phyloP scores from a whole-genome alignment of 2,888 invertebrate genomes.

The Epinotia ramella region DNA sequence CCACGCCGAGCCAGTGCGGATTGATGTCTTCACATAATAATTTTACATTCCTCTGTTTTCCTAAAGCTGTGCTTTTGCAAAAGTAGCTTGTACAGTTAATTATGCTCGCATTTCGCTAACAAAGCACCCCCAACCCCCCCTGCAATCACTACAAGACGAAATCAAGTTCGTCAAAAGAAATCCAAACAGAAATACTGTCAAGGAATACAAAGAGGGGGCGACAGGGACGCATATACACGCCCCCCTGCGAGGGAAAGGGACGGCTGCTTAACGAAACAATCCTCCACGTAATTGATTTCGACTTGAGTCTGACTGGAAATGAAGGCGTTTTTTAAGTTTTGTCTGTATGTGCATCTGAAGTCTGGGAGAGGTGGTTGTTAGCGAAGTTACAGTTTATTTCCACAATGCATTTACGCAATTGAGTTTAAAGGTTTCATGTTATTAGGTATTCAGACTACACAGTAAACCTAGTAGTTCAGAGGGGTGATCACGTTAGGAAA shows the following conservation, averaged over 20 bases:
- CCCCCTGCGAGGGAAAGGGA: constrained; percentile 51
- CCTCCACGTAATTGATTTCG: constrained; percentile 83
- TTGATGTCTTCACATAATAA: too few species aligned
- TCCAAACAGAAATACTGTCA: constrained; percentile 66
- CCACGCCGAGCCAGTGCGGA: too few species aligned
- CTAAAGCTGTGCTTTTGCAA: not conserved
- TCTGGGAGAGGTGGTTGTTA: constrained; percentile 6
- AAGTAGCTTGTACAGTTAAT: not conserved
- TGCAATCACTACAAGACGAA: constrained; percentile 59
- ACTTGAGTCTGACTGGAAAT: constrained; percentile 77
- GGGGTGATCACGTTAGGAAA: too few species aligned
- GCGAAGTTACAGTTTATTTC: not conserved
- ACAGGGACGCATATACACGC: constrained; percentile 39
- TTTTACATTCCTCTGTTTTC: not conserved
- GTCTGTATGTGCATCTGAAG: constrained; percentile 13
- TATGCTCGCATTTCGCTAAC: constrained; percentile 6
- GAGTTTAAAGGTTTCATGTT: too few species aligned
- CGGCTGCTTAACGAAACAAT: constrained; percentile 83
- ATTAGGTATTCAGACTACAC: too few species aligned
- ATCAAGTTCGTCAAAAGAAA: constrained; percentile 82
- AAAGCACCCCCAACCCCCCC: constrained; percentile 33
- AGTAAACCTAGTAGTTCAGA: too few species aligned
- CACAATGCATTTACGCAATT: too few species aligned
- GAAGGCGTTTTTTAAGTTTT: constrained; percentile 57
- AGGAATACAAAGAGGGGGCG: constrained; percentile 74